A percentile compares a stretch with the other conserved stretches of the same genome.
Evolutionary conservation across 2,113 vertebrate species (phyloP).

Genomic region (Callipepla californica): DNA sequence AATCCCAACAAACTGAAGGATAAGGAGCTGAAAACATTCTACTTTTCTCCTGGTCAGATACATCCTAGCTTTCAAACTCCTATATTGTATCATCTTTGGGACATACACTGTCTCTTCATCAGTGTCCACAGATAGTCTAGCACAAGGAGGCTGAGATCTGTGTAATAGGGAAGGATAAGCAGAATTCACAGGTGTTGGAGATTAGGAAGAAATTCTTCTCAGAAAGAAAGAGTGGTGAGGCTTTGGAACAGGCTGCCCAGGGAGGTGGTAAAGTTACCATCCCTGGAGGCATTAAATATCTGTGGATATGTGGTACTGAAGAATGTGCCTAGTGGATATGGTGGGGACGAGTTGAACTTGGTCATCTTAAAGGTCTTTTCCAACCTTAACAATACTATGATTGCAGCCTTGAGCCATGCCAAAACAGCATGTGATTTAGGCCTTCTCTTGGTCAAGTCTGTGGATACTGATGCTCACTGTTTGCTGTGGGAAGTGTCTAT

Average conservation of each 20-base stretch:
- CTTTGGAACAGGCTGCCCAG: too few relatives aligned
- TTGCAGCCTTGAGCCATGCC: neutral
- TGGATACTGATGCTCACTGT: neutral
- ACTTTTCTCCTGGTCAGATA: neutral
- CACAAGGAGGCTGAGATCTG: neutral
- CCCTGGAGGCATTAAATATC: too few relatives aligned
- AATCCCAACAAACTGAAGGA: neutral
- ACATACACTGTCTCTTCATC: neutral
- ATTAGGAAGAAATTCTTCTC: neutral
- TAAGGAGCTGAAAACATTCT: neutral
- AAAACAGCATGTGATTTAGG: neutral
- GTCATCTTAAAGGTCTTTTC: too few relatives aligned
- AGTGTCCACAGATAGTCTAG: neutral
- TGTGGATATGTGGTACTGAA: too few relatives aligned
- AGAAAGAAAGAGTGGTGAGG: neutral
- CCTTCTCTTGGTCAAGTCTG: neutral
- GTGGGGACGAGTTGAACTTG: too few relatives aligned
- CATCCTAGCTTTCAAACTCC: neutral
- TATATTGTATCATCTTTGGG: neutral
- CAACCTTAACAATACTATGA: too few relatives aligned
- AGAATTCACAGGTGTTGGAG: neutral
- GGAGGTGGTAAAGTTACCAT: too few relatives aligned
- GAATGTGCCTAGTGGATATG: too few relatives aligned
- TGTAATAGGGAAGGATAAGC: neutral
- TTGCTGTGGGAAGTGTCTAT: neutral